Evolutionary conservation across 2,888 invertebrate genomes (phyloP).

Genomic region (Tachina fera): DNA sequence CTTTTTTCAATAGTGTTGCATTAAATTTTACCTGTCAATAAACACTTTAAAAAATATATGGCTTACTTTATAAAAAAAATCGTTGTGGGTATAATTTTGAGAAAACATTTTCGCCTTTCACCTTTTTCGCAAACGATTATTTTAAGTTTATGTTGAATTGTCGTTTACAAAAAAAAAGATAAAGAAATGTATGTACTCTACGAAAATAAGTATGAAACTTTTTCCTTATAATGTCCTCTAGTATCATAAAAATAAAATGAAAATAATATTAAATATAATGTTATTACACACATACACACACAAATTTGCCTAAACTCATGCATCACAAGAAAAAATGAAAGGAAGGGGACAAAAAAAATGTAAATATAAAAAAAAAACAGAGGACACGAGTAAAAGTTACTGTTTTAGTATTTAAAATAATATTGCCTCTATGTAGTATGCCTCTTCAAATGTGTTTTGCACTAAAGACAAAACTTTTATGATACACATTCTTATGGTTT

Average conservation of each 20-base stretch:
- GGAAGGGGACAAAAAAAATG: constrained; percentile 1
- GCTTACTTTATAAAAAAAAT: too few relatives aligned
- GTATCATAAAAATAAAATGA: constrained; percentile 78
- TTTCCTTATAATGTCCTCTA: constrained; percentile 76
- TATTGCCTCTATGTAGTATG: constrained; percentile 31
- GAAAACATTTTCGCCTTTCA: constrained; percentile 16
- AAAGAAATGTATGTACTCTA: constrained; percentile 67
- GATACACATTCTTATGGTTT: constrained; percentile 60
- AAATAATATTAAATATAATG: constrained; percentile 78
- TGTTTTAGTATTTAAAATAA: constrained; percentile 27
- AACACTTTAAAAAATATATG: too few relatives aligned
- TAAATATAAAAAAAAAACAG: neutral
- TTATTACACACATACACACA: constrained; percentile 63
- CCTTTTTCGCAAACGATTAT: constrained; percentile 30
- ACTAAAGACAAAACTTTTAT: constrained; percentile 71
- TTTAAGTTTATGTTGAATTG: constrained; percentile 20
- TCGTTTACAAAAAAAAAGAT: constrained; percentile 53
- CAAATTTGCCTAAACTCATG: neutral
- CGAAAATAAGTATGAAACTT: constrained; percentile 50
- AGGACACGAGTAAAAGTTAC: constrained; percentile 14
- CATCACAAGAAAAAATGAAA: neutral
- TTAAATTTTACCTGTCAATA: too few relatives aligned
- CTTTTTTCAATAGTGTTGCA: too few relatives aligned
- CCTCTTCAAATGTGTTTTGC: constrained; percentile 37
- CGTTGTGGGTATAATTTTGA: neutral